phyloP scores from a whole-genome alignment of 2,888 invertebrate genomes.

The Drosophila anceps region DNA sequence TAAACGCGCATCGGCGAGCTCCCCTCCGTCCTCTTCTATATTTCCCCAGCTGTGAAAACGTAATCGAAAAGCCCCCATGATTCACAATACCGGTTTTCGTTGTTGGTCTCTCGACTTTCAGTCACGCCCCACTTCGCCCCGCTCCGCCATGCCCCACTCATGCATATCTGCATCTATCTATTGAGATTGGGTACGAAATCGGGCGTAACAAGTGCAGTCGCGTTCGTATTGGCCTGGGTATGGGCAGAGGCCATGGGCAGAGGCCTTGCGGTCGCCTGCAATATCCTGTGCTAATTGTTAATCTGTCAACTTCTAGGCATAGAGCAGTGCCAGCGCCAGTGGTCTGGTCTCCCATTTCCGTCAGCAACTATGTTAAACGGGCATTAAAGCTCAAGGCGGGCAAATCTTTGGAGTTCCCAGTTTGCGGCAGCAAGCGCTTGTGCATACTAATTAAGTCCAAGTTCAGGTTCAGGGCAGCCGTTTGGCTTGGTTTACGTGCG shows the following conservation, averaged over 20 bases:
- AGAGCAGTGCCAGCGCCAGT: background rate
- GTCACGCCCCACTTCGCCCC: slow-evolving; percentile 1
- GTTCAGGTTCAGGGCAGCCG: slow-evolving; percentile 31
- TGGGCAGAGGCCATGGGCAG: no score
- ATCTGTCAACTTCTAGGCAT: slow-evolving; percentile 5
- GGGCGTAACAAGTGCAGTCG: slow-evolving; percentile 7
- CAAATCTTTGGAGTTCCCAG: slow-evolving; percentile 46
- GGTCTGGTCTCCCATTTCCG: slow-evolving; percentile 31
- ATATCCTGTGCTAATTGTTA: slow-evolving; percentile 39
- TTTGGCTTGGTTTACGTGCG: slow-evolving; percentile 56
- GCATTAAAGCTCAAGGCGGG: slow-evolving; percentile 23
- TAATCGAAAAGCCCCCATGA: slow-evolving; percentile 21
- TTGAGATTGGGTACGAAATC: slow-evolving; percentile 5
- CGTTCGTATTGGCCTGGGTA: background rate
- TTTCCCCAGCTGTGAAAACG: slow-evolving; percentile 10
- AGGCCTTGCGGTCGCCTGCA: slow-evolving; percentile 21
- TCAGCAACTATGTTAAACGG: slow-evolving; percentile 34
- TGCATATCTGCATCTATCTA: slow-evolving; percentile 3
- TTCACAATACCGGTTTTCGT: slow-evolving; percentile 20
- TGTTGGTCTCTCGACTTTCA: slow-evolving; percentile 3
- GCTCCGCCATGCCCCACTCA: slow-evolving; percentile 4
- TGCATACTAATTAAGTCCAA: slow-evolving; percentile 49
- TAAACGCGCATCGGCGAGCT: background rate
- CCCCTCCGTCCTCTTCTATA: background rate
- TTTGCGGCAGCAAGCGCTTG: slow-evolving; percentile 13